Evolutionary conservation across 2,888 invertebrate genomes (phyloP).

Genomic region (Tenthredo notha): DNA sequence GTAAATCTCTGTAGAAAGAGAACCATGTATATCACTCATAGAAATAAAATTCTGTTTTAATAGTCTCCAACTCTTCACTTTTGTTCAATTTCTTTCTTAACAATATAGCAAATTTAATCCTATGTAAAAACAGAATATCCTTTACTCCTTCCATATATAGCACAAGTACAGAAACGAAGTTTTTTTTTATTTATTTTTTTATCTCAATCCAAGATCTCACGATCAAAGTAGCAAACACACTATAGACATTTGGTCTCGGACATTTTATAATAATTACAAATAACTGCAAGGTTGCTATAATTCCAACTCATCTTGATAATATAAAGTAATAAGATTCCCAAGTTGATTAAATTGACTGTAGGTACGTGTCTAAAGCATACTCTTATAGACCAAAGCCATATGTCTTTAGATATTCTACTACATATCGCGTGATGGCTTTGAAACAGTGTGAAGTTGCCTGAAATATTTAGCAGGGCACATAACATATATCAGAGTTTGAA

Average conservation of each 20-base stretch:
- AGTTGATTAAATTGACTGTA: conserved; percentile 4
- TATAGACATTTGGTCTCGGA: conserved; percentile 49
- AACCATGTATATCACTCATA: conserved; percentile 52
- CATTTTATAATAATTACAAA: conserved; percentile 19
- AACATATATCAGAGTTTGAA: conserved; percentile 49
- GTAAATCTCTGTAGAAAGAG: conserved; percentile 47
- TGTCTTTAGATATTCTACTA: conserved; percentile 47
- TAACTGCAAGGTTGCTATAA: neutral
- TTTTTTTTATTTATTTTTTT: conserved; percentile 37
- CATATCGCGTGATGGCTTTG: conserved; percentile 1
- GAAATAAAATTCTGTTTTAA: conserved; percentile 54
- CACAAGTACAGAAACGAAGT: conserved; percentile 56
- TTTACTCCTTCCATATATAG: conserved; percentile 43
- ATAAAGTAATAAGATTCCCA: neutral
- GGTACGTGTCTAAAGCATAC: neutral
- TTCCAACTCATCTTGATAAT: neutral
- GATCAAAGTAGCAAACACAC: conserved; percentile 59
- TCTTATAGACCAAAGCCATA: conserved; percentile 30
- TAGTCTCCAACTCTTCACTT: conserved; percentile 58
- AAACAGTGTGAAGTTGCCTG: conserved; percentile 31
- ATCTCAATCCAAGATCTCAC: conserved; percentile 56
- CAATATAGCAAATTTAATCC: conserved; percentile 41
- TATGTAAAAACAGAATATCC: conserved; percentile 53
- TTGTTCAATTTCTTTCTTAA: conserved; percentile 52
- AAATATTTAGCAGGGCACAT: conserved; percentile 39